phyloP scores from a whole-genome alignment of 2,888 invertebrate species.

The Ophion ellenae region DNA sequence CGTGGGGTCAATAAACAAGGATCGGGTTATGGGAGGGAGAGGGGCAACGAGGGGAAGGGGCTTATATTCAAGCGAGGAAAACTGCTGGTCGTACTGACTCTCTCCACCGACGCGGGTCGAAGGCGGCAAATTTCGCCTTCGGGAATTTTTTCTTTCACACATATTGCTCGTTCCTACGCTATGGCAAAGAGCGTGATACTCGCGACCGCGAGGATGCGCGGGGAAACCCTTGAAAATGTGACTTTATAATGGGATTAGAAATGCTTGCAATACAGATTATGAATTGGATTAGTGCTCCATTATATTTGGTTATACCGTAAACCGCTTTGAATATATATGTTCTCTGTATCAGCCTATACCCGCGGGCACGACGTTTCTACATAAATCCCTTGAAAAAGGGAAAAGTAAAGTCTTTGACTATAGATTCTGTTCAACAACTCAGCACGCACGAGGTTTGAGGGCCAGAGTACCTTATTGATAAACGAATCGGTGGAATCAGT shows the following conservation, averaged over 20 bases:
- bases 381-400: slow-evolving; percentile 20
- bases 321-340: slow-evolving; percentile 68
- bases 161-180: slow-evolving; percentile 22
- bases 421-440: neutral
- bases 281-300: slow-evolving; percentile 77
- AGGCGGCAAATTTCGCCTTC: slow-evolving; percentile 37
- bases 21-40: slow-evolving; percentile 54
- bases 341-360: slow-evolving; percentile 13
- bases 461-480: neutral
- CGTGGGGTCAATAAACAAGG: slow-evolving; percentile 64
- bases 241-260: slow-evolving; percentile 79
- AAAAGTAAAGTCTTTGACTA: slow-evolving; percentile 6
- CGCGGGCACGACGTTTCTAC: slow-evolving; percentile 19
- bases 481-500: too few species aligned
- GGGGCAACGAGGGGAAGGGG: slow-evolving; percentile 1
- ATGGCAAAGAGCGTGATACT: slow-evolving; percentile 42
- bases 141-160: slow-evolving; percentile 39
- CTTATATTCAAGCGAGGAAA: slow-evolving; percentile 55
- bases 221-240: slow-evolving; percentile 71
- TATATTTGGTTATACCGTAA: slow-evolving; percentile 71
- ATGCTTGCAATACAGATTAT: slow-evolving; percentile 75
- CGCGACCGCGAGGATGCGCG: slow-evolving; percentile 22
- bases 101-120: neutral
- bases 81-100: slow-evolving; percentile 42
- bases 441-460: neutral